phyloP scores from a whole-genome alignment of 1,140 invertebrate species.

The Teleopsis dalmanni region DNA sequence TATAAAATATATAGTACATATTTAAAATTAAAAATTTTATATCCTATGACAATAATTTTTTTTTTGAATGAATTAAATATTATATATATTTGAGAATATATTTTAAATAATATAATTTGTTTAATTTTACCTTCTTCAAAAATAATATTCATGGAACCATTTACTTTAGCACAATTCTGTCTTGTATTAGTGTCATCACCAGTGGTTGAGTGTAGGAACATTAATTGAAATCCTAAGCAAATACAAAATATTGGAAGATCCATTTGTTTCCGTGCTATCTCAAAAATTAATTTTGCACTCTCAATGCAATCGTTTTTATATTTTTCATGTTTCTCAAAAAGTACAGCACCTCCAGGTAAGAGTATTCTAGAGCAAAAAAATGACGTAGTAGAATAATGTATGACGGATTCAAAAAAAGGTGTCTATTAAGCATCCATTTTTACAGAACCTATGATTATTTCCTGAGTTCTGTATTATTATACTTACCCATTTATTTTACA shows the following conservation, averaged over 20 bases:
- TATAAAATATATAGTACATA: too few species aligned
- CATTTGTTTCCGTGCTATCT: conserved; percentile 53
- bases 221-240: conserved; percentile 79
- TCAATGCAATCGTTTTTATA: conserved; percentile 41
- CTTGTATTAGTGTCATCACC: conserved; percentile 12
- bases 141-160: too few species aligned
- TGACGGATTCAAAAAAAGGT: background rate
- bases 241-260: conserved; percentile 82
- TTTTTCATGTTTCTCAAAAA: conserved; percentile 54
- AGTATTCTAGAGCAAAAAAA: conserved; percentile 52
- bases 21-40: too few species aligned
- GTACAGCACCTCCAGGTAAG: conserved; percentile 65
- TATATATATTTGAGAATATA: too few species aligned
- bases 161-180: too few species aligned
- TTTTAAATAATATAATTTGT: too few species aligned
- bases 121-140: too few species aligned
- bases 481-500: conserved; percentile 59
- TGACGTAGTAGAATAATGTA: background rate
- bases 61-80: too few species aligned
- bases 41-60: too few species aligned
- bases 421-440: background rate
- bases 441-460: background rate
- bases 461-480: background rate
- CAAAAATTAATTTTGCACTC: conserved; percentile 55
- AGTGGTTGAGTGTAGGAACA: conserved; percentile 59